Conservation (phyloP, 2,888 invertebrate species). For the Drosophila greeni region DNA sequence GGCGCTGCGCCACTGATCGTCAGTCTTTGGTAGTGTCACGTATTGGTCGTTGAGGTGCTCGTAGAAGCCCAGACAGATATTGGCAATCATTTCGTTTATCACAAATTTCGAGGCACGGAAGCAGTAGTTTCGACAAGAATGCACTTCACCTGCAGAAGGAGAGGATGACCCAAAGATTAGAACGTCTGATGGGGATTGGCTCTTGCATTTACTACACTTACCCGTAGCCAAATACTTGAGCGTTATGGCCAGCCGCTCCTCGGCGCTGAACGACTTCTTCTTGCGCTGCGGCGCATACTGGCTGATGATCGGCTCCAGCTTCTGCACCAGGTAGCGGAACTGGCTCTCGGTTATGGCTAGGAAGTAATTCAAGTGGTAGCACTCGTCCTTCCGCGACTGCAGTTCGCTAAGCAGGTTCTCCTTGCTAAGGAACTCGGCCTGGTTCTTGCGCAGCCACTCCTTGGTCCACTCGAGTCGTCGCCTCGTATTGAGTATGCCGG, state of each 20-base stretch:
- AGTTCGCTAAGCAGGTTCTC: constrained; percentile 76
- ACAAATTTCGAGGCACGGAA: constrained; percentile 78
- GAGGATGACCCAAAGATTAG: background rate
- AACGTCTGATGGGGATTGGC: background rate
- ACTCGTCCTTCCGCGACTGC: constrained; percentile 76
- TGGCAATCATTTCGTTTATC: constrained; percentile 78
- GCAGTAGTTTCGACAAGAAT: constrained; percentile 78
- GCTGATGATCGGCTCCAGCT: constrained; percentile 75
- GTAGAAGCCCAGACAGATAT: constrained; percentile 77
- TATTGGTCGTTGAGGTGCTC: constrained; percentile 77
- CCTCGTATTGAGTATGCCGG: constrained; percentile 75
- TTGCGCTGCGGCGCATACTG: constrained; percentile 77
- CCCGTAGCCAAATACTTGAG: constrained; percentile 78
- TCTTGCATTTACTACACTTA: constrained; percentile 43
- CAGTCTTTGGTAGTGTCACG: constrained; percentile 77
- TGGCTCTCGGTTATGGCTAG: constrained; percentile 78
- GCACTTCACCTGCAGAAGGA: constrained; percentile 73
- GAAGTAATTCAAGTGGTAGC: constrained; percentile 77
- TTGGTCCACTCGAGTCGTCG: constrained; percentile 77
- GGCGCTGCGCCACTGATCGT: constrained; percentile 76
- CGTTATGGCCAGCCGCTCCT: constrained; percentile 77
- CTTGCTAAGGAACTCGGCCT: constrained; percentile 75
- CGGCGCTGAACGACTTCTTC: constrained; percentile 77
- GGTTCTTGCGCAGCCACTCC: constrained; percentile 77
- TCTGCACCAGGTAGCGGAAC: constrained; percentile 76